Evolutionary conservation across 2,113 vertebrate species (phyloP).

Genomic region (Trachemys scripta): DNA sequence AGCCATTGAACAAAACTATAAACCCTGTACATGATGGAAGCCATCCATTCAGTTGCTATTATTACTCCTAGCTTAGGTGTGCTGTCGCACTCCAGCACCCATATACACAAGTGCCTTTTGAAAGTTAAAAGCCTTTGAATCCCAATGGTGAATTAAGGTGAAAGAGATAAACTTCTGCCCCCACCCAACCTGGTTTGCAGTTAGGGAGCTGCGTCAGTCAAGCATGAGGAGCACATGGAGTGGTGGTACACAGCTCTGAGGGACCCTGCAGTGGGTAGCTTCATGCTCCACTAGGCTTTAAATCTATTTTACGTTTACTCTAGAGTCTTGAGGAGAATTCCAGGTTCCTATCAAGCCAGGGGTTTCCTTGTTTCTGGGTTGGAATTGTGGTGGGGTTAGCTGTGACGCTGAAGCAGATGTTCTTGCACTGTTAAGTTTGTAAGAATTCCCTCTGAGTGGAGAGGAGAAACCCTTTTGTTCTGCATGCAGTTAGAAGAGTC

Average conservation of each 20-base stretch:
- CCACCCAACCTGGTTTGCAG: background rate
- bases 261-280: fast-evolving
- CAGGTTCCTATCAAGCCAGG: background rate
- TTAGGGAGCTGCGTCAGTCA: background rate
- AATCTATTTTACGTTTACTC: background rate
- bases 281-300: background rate
- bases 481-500: background rate
- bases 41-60: no score
- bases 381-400: background rate
- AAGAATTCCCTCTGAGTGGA: background rate
- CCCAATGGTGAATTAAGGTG: background rate
- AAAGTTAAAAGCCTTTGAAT: background rate
- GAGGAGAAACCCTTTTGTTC: background rate
- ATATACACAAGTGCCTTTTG: background rate
- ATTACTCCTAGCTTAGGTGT: no score
- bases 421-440: background rate
- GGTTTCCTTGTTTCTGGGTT: background rate
- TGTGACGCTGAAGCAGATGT: fast-evolving
- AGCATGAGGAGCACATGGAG: background rate
- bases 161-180: fast-evolving
- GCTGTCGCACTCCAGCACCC: no score
- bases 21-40: no score
- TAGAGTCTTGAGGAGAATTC: background rate
- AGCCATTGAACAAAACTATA: no score
- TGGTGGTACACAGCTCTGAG: background rate